Base-by-base conservation (phyloP, 2,113 vertebrate genomes). In the Plestiodon gilberti region DNA sequence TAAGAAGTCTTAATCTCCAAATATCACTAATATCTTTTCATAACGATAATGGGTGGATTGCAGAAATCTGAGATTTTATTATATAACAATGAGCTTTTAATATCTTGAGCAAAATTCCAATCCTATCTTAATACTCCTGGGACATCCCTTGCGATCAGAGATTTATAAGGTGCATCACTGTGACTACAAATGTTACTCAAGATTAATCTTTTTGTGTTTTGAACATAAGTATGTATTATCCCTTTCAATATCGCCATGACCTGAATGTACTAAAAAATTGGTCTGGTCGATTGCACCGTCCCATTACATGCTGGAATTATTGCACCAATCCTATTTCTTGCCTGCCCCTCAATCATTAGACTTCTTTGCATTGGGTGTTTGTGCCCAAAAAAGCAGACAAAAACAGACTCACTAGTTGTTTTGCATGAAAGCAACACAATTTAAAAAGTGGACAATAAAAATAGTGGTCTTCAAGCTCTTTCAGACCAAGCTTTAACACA, bases 41-140 rank as follows among this genome's bases (percentile, higher is more conserved):
- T 82, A 52, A 65, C 33, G 40, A 55, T 55, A 82, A 82, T 70
- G 64, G 80, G 52, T 82, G 80, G 78, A 69, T 82, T 82, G 28
- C 30, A 23, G 64, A 69, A 65, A 65, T 65, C 61, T 81, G 61
- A 65, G 23, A 81, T 25, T n/a, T 81, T 25, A 25, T 28, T 80
- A 59, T 81, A 30, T 43, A 81, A 81, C 78, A 81, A 65, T 64
- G 28, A 81, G 35, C 78, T 81, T 65, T 64, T 33, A 14, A 83
- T 82, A 73, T 83, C 59, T 74, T 62, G 65, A 84, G 40, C 61
- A 69, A 4, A 82, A 33, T 81, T 81, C 40, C 43, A 69, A 52
- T 82, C 80, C 79, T 28, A 33, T 82, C 11, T 76, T 76, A 55
- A 64, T 33, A 18, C 62, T 48, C 62, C 7, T 33, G 73, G 74